These are phyloP conservation scores for Globia sparganii DNA, from an alignment of 2,888 invertebrate genomes.

Conservation along the genomic window DNA sequence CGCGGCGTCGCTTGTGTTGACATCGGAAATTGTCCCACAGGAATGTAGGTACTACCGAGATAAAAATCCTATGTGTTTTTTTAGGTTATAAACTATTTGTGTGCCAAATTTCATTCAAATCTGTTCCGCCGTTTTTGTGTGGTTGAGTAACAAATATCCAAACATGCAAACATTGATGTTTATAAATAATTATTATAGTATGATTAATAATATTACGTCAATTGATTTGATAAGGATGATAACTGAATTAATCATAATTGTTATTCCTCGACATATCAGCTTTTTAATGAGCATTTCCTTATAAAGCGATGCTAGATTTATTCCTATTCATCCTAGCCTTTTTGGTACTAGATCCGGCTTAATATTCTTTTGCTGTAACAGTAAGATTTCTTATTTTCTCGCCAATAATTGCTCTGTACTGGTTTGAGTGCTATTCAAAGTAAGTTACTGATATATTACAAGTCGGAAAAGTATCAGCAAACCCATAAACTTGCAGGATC, in stretches of 20 bases:
- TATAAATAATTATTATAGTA: not conserved
- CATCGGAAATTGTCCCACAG: not conserved
- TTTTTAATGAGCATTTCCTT: constrained; percentile 1
- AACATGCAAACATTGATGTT: not conserved
- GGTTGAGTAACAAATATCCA: not conserved
- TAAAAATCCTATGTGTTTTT: not conserved
- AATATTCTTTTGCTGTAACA: not conserved
- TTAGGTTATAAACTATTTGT: not conserved
- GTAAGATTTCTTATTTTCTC: not conserved
- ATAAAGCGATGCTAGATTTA: not conserved
- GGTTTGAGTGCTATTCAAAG: not conserved
- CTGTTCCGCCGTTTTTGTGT: not conserved
- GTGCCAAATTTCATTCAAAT: not conserved
- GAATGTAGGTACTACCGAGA: not conserved
- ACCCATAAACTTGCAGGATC: not conserved
- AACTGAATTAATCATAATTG: constrained; percentile 34
- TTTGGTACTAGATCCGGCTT: not conserved
- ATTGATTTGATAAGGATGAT: constrained; percentile 32
- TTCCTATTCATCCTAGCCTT: constrained; percentile 7
- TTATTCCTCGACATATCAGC: constrained; percentile 23
- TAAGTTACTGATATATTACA: not conserved
- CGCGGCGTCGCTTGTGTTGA: not conserved
- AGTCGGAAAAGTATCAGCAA: not conserved
- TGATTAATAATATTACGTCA: constrained; percentile 43
- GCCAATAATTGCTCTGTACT: not conserved